Percentiles rank a stretch among this genome's conserved stretches.
phyloP scores from a whole-genome alignment of 2,113 vertebrate genomes.

The Hipposideros armiger region DNA sequence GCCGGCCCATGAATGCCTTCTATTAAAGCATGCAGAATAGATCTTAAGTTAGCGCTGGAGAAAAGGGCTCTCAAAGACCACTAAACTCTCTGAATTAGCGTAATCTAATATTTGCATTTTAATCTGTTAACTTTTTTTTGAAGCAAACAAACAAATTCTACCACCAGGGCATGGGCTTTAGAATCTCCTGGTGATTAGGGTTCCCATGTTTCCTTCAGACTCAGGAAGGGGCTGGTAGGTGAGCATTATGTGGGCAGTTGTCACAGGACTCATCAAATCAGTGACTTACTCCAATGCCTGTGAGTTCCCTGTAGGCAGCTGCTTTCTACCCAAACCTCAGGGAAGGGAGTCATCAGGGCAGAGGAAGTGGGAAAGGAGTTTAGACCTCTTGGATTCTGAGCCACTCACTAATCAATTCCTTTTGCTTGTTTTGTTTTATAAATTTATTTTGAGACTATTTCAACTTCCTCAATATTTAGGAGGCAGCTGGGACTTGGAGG shows the following conservation, averaged over 20 bases:
- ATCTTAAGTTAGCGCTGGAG: neutral
- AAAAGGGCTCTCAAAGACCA: neutral
- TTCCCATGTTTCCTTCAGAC: neutral
- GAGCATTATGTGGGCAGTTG: neutral
- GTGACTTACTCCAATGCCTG: neutral
- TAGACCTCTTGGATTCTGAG: slow-evolving; percentile 1
- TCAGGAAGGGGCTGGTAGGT: neutral
- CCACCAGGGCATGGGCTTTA: neutral
- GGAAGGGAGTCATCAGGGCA: neutral
- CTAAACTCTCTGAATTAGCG: neutral
- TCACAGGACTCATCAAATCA: slow-evolving; percentile 31
- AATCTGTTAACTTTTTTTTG: neutral
- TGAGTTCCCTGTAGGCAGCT: neutral
- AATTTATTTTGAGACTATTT: slow-evolving; percentile 51
- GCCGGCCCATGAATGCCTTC: too few species aligned
- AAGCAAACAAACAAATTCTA: neutral
- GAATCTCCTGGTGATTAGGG: neutral
- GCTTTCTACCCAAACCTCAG: neutral
- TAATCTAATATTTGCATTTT: slow-evolving; percentile 7
- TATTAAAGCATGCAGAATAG: neutral
- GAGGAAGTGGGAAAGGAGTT: slow-evolving; percentile 13
- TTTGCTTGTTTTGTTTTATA: slow-evolving; percentile 28
- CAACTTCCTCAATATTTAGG: slow-evolving; percentile 38
- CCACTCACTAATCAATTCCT: neutral
- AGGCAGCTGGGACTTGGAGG: neutral